Evolutionary conservation across 2,113 vertebrate genomes (phyloP).

Genomic region (Rhea americana): DNA sequence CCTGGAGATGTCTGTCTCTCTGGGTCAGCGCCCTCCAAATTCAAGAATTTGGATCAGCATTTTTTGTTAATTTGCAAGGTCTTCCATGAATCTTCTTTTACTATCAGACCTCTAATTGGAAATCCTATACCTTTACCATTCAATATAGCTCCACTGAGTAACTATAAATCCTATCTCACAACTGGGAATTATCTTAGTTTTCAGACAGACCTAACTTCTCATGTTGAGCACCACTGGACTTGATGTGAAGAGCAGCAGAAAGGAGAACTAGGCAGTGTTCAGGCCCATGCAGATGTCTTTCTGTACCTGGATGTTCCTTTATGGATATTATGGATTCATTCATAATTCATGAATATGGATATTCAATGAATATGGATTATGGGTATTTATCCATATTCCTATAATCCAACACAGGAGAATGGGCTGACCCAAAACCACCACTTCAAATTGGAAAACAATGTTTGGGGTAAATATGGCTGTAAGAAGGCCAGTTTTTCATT

Average conservation of each 20-base stretch:
- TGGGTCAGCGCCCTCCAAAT: not conserved
- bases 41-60: not conserved
- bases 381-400: not conserved
- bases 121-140: not conserved
- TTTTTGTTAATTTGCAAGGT: constrained; percentile 22
- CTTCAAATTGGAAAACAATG: not conserved
- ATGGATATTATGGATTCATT: too few relatives aligned
- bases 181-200: not conserved
- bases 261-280: not conserved
- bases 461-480: not conserved
- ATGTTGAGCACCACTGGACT: not conserved
- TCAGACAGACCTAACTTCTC: not conserved
- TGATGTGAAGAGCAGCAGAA: not conserved
- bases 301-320: not conserved
- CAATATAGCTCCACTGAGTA: not conserved
- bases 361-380: too few relatives aligned
- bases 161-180: not conserved
- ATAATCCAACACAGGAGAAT: not conserved
- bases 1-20: not conserved
- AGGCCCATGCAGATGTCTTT: not conserved
- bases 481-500: not conserved
- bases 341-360: too few relatives aligned
- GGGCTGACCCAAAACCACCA: not conserved
- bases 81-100: constrained; percentile 40
- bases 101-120: constrained; percentile 26